phyloP scores from a whole-genome alignment of 2,113 vertebrate genomes.

The Diglossa brunneiventris region DNA sequence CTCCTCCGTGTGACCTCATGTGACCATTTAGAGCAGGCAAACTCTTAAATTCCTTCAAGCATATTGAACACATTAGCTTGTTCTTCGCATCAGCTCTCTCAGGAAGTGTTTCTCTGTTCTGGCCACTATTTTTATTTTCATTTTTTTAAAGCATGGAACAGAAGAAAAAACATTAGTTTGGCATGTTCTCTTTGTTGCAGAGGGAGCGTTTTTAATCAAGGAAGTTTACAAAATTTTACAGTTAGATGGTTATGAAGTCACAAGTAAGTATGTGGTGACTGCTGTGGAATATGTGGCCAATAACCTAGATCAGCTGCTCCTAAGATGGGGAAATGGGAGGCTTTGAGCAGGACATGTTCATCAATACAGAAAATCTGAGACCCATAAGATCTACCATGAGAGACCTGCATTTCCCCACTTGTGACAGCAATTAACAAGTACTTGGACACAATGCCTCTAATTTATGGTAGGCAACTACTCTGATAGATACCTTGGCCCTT shows the following conservation, averaged over 20 bases:
- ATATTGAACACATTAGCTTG: conserved; percentile 83
- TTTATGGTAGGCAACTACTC: not conserved
- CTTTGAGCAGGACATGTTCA: not conserved
- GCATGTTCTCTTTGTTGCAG: not conserved
- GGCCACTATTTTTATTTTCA: conserved; percentile 54
- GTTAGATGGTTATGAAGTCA: not conserved
- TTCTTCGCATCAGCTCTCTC: conserved; percentile 75
- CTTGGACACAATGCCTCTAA: not conserved
- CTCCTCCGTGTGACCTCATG: conserved; percentile 86
- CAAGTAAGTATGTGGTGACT: not conserved
- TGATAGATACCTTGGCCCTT: not conserved
- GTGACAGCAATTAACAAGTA: not conserved
- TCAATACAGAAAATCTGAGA: not conserved
- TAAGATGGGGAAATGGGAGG: not conserved
- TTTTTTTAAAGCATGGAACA: not conserved
- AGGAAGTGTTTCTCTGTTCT: conserved; percentile 69
- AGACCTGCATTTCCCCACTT: not conserved
- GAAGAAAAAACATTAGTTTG: conserved; percentile 35
- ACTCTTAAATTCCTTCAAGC: conserved; percentile 88
- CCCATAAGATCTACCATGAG: not conserved
- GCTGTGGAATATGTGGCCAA: not conserved
- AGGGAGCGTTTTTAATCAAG: not conserved
- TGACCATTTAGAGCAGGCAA: conserved; percentile 90
- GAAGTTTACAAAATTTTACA: not conserved
- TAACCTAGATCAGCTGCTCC: not conserved